Conservation (phyloP, 2,797 vertebrate genomes). For the Sebastes hubbsi region DNA sequence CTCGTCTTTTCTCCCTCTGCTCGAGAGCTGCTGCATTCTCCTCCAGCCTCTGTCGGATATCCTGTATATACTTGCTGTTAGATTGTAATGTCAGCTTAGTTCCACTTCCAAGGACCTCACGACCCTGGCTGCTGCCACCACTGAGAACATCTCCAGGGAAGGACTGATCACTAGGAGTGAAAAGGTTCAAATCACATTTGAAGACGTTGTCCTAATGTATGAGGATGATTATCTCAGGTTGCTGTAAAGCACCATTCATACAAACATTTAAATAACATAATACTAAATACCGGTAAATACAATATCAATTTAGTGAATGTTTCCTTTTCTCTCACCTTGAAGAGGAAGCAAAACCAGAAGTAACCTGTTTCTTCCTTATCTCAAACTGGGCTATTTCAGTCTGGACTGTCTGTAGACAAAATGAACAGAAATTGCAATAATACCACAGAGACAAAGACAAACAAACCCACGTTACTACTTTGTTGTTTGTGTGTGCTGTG, state of each 20-base stretch:
- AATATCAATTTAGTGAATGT: background rate
- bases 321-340: conserved; percentile 61
- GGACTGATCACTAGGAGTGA: conserved; percentile 31
- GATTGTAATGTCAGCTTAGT: conserved; percentile 81
- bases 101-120: conserved; percentile 6
- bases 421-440: background rate
- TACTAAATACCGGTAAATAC: background rate
- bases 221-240: background rate
- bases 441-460: background rate
- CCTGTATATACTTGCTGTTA: conserved; percentile 87
- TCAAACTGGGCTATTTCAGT: conserved; percentile 90
- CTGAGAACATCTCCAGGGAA: background rate
- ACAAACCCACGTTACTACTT: background rate
- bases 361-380: conserved; percentile 75
- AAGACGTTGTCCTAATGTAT: background rate
- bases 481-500: background rate
- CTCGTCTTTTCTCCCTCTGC: conserved; percentile 86
- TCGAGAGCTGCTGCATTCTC: conserved; percentile 83
- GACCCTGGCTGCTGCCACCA: background rate
- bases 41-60: conserved; percentile 86
- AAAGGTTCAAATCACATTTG: conserved; percentile 3
- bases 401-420: conserved; percentile 81
- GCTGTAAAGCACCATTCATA: background rate
- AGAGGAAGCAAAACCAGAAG: conserved; percentile 35
- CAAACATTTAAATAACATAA: background rate